Conservation (phyloP, 2,888 invertebrate genomes). For the Mythimna ferrago region DNA sequence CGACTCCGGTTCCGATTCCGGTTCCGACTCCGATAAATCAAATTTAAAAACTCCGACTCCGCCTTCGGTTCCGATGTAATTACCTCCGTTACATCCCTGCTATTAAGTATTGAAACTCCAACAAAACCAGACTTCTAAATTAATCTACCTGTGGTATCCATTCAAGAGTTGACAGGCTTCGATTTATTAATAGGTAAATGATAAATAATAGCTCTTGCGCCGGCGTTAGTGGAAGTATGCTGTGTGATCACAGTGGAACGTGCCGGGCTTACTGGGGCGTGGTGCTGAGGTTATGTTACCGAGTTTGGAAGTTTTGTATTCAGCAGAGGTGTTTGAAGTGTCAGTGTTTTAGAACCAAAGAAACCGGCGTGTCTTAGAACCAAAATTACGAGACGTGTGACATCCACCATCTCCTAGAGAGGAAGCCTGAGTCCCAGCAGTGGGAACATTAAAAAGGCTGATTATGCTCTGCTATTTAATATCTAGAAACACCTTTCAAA, state of each 20-base stretch:
- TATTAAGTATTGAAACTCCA: no score
- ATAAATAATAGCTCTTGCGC: conserved; percentile 28
- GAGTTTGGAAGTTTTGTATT: conserved; percentile 29
- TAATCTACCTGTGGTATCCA: conserved; percentile 13
- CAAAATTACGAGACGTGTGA: no score
- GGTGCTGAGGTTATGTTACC: conserved; percentile 15
- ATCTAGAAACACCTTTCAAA: neutral
- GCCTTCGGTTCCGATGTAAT: no score
- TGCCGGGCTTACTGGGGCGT: conserved; percentile 37
- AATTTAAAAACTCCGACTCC: no score
- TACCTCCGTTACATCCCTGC: no score
- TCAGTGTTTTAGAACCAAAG: neutral
- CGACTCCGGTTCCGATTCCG: no score
- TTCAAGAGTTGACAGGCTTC: conserved; percentile 17
- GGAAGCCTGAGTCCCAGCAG: no score
- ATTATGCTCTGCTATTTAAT: neutral
- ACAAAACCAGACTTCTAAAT: conserved; percentile 10
- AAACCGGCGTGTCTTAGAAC: no score
- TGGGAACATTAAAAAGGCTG: no score
- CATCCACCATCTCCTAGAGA: no score
- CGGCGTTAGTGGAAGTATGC: conserved; percentile 2
- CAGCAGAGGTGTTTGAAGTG: conserved; percentile 8
- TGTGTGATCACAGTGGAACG: conserved; percentile 38
- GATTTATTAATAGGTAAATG: conserved; percentile 40
- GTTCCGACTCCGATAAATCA: no score